phyloP scores from a whole-genome alignment of 2,888 invertebrate species.

The Portevinia maculata region DNA sequence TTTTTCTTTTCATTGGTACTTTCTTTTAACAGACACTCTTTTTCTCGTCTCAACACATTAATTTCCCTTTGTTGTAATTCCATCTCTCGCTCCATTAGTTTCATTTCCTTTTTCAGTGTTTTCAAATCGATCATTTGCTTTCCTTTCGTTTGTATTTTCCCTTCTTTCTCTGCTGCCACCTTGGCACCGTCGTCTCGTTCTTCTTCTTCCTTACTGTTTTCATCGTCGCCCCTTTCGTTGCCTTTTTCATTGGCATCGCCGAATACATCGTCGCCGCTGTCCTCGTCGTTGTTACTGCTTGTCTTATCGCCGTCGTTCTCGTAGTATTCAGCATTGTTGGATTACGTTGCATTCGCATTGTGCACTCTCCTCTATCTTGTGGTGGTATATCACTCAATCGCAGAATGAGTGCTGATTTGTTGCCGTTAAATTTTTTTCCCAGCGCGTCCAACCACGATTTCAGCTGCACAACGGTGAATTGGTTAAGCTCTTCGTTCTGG shows the following conservation, averaged over 20 bases:
- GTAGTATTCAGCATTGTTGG: neutral
- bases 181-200: conserved; percentile 6
- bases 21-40: conserved; percentile 1
- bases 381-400: neutral
- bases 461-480: conserved; percentile 16
- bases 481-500: neutral
- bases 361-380: conserved; percentile 9
- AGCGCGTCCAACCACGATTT: conserved; percentile 9
- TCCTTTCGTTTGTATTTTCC: neutral
- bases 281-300: neutral
- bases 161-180: neutral
- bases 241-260: neutral
- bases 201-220: neutral
- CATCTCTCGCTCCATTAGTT: conserved; percentile 13
- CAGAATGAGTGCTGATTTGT: conserved; percentile 25
- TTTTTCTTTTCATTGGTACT: neutral
- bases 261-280: neutral
- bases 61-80: conserved; percentile 13
- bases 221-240: neutral
- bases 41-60: neutral
- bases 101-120: neutral
- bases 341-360: no score
- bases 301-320: neutral
- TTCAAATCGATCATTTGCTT: neutral
- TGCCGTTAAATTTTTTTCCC: conserved; percentile 14